Evolutionary conservation across 2,113 vertebrate species (phyloP).

Genomic region (Bujurquina vittata): DNA sequence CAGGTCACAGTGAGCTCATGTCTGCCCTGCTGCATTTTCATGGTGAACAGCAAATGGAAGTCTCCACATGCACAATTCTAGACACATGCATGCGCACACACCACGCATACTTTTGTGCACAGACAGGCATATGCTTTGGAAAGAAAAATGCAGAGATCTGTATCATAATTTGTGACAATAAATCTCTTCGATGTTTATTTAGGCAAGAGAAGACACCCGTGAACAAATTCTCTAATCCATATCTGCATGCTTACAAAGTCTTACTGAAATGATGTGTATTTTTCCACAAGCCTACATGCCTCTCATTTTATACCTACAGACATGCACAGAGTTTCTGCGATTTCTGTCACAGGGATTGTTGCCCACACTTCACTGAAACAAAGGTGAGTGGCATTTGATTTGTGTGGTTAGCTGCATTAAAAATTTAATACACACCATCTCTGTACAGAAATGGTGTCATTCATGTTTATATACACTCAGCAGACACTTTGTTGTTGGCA

Average conservation of each 20-base stretch:
- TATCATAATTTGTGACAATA: background rate
- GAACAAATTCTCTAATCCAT: background rate
- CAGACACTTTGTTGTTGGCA: background rate
- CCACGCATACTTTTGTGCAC: background rate
- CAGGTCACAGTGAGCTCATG: background rate
- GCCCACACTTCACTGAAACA: background rate
- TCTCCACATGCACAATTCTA: background rate
- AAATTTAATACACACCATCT: background rate
- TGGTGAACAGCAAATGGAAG: background rate
- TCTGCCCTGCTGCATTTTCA: background rate
- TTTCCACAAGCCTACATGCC: background rate
- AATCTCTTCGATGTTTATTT: background rate
- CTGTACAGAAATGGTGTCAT: background rate
- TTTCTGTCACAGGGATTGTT: background rate
- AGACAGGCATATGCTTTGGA: background rate
- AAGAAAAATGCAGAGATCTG: background rate
- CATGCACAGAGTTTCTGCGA: background rate
- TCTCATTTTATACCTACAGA: background rate
- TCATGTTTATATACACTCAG: background rate
- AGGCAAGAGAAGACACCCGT: background rate
- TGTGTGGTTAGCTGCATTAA: background rate
- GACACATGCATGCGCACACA: background rate
- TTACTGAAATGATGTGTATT: background rate
- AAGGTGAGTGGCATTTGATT: background rate
- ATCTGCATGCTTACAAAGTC: background rate